Base-by-base conservation (phyloP, 1,140 invertebrate genomes). In the Coelopa frigida region DNA sequence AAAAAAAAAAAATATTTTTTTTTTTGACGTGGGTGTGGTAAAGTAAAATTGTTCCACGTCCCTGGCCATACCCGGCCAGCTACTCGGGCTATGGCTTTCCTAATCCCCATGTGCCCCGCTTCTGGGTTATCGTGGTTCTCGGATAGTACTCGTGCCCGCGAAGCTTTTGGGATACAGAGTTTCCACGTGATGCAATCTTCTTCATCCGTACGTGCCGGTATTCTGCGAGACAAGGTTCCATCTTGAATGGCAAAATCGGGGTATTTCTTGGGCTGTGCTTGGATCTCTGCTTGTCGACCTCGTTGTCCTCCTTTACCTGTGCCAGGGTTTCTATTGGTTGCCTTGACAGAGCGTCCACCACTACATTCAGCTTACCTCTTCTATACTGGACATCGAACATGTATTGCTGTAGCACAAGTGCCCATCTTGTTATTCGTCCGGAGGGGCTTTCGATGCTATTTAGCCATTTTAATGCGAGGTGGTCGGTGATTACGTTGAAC, bases 401-500 rank as follows among this genome's bases (percentile, higher is more conserved):
- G 33, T 49, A 56, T 26, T 50, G 46, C 33, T 58, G 46, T 40
- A 60, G 46, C 32, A 50, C 50, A 2, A 56, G 15, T 3, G 37
- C 37, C 43, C 48, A 50, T 12, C 42, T 11, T 20, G 58, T 46
- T 10, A 61, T 31, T 44, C 55, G 22, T n/a, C 49, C 51, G 6
- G 47, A 26, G 27, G 45, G 61, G 35, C 62, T 55, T 39, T 68
- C 68, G 0, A 68, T 48, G 6, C 55, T 43, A 17, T 60, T 46
- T 7, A 75, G 49, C 56, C 62, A 75, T 33, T 52, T 55, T 5
- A 73, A n/a, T n/a, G n/a, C n/a, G n/a, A n/a, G n/a, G n/a, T 51
- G 40, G 22, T 51, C 50, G 11, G 50, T 44, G 15, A 48, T 33
- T 4, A 48, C 35, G 2, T 6, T 32, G 29, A 51, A 45, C 5